phyloP scores from a whole-genome alignment of 2,797 vertebrate genomes.

The Crocidura indochinensis region DNA sequence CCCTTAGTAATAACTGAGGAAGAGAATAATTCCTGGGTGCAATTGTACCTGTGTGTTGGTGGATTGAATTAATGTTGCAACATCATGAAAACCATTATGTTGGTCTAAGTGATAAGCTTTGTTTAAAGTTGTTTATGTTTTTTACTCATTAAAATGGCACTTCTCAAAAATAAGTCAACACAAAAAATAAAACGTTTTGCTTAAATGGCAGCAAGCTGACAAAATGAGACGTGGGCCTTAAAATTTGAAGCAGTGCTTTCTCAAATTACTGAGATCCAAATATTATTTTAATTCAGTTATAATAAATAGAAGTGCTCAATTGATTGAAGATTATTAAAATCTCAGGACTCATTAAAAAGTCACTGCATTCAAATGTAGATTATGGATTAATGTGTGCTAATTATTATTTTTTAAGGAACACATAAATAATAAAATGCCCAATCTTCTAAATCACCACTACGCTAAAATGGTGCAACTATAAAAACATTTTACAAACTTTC shows the following conservation, averaged over 20 bases:
- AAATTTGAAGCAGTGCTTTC: constrained; percentile 78
- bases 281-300: constrained; percentile 72
- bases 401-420: constrained; percentile 60
- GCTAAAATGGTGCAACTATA: neutral
- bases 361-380: constrained; percentile 80
- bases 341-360: constrained; percentile 75
- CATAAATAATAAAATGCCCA: constrained; percentile 72
- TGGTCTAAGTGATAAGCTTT: constrained; percentile 70
- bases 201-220: constrained; percentile 58
- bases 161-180: constrained; percentile 83
- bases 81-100: constrained; percentile 67
- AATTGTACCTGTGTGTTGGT: neutral
- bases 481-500: no score
- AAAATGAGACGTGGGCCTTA: constrained; percentile 80
- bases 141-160: constrained; percentile 80
- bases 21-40: neutral
- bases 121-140: constrained; percentile 75
- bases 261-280: constrained; percentile 85
- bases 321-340: constrained; percentile 84
- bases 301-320: constrained; percentile 82
- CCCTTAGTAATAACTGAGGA: neutral
- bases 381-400: constrained; percentile 72
- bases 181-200: constrained; percentile 70
- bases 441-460: constrained; percentile 60
- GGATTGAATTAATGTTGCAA: neutral